Evolutionary conservation across 1,140 invertebrate species (phyloP).

Genomic region (Nixonia krombeini): DNA sequence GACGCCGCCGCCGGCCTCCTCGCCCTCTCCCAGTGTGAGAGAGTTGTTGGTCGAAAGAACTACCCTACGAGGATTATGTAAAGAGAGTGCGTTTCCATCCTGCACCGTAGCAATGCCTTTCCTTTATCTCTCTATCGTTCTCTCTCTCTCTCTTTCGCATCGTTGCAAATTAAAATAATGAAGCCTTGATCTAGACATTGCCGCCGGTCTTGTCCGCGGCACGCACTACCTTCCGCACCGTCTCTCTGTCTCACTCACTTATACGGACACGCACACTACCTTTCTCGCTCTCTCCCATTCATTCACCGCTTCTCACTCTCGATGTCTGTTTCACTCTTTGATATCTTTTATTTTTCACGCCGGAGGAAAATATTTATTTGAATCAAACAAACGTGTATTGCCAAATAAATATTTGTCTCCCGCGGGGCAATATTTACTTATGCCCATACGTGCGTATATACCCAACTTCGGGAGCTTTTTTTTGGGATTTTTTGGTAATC

Average conservation of each 20-base stretch:
- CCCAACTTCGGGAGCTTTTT: too few relatives aligned
- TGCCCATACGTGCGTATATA: too few relatives aligned
- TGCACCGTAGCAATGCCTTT: conserved; percentile 10
- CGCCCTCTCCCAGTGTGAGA: conserved; percentile 25
- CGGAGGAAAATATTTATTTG: too few relatives aligned
- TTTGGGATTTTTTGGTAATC: too few relatives aligned
- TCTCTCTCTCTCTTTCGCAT: conserved; percentile 12
- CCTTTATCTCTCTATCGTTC: conserved; percentile 7
- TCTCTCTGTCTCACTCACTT: too few relatives aligned
- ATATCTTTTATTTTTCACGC: too few relatives aligned
- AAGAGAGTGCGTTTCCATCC: conserved; percentile 42
- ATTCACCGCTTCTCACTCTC: conserved; percentile 5
- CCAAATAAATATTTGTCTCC: too few relatives aligned
- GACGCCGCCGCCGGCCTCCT: conserved; percentile 1
- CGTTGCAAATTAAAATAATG: conserved; percentile 65
- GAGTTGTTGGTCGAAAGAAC: conserved; percentile 45
- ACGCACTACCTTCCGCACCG: conserved; percentile 26
- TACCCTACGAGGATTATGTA: conserved; percentile 65
- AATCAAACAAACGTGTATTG: too few relatives aligned
- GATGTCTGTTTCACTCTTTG: too few relatives aligned
- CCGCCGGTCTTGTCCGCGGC: conserved; percentile 31
- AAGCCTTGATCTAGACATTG: conserved; percentile 45
- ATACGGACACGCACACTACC: conserved; percentile 25
- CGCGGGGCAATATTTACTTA: too few relatives aligned
- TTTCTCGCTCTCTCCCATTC: conserved; percentile 16